Evolutionary conservation across 2,888 invertebrate genomes (phyloP), one percentile per base, ranked within the genome.

Genomic region (Stenodema calcarata): DNA sequence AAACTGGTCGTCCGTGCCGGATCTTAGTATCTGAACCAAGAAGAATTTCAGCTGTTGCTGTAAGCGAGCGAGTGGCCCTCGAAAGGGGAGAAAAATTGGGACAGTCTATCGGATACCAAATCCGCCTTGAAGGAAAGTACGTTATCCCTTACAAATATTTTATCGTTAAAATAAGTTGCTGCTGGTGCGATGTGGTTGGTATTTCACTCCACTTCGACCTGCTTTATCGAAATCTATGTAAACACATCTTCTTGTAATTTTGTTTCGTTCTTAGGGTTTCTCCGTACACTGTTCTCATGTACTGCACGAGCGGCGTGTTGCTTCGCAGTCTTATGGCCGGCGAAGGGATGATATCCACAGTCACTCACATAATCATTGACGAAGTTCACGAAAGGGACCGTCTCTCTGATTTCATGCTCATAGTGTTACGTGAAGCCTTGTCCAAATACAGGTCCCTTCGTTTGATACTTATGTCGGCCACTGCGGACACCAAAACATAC

Each of bases 361-460:
- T 97, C 78, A 96, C 97, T 0, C 99, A 99, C 91, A 92, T 97
- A 70, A 94, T 97, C 82, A 94, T 98, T 90, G 99, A 99, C 91
- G 99, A 99, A 92, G 95, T 99, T 41, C 99, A 99, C 91, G 99
- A 99, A 91, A 93, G 99, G 0, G 98, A 98, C 91, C 94, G 96
- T 90, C 95, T 97, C 91, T 96, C 96, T 80, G 99, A 99, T 92
- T 98, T 99, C 91, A 93, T 99, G 70, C 92, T 99, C 87, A 96
- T 98, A 87, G 95, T 96, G 4, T 92, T 99, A 82, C 93, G 95
- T 62, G 96, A 97, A 90, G 94, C 95, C 14, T 91, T 98, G 69
- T 92, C 93, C 0, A 92, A 94, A 78, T 94, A 94, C 90, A 94
- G 94, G 88, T 93, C 95, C 87, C 92, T 98, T 27, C 95, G 95